Evolutionary conservation across 2,797 vertebrate species (phyloP).

Genomic region (Xenentodon cancila): DNA sequence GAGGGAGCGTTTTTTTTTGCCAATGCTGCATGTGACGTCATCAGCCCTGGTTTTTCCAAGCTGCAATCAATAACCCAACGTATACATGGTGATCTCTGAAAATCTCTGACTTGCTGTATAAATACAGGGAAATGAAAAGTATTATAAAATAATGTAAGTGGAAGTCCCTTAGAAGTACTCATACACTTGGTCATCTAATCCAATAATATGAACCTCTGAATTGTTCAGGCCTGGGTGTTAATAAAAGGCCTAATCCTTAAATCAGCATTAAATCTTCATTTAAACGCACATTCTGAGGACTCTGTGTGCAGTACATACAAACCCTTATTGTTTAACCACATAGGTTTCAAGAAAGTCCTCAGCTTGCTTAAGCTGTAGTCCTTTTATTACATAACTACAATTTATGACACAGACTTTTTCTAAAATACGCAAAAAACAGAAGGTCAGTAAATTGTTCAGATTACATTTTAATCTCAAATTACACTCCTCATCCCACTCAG

Average conservation of each 20-base stretch:
- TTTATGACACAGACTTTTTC: not conserved
- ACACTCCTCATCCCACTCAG: not conserved
- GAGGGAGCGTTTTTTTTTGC: too few species aligned
- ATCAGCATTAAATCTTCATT: conserved; percentile 38
- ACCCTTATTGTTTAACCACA: conserved; percentile 52
- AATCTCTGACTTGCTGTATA: too few species aligned
- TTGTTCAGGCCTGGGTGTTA: conserved; percentile 20
- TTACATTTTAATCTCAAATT: not conserved
- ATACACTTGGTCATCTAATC: too few species aligned
- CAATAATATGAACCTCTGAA: conserved; percentile 2
- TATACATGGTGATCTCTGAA: too few species aligned
- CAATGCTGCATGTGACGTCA: too few species aligned
- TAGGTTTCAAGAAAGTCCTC: conserved; percentile 13
- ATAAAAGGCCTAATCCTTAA: conserved; percentile 46
- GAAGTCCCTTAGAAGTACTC: too few species aligned
- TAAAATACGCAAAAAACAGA: conserved; percentile 7
- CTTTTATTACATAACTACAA: conserved; percentile 37
- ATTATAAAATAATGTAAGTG: too few species aligned
- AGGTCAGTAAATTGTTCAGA: not conserved
- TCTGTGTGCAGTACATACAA: conserved; percentile 15
- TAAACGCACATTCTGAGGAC: conserved; percentile 22
- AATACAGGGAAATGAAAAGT: too few species aligned
- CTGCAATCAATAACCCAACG: too few species aligned
- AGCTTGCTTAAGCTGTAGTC: conserved; percentile 7
- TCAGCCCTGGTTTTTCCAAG: too few species aligned